Base-by-base conservation (phyloP, 2,888 invertebrate genomes). In the Phalera bucephala region DNA sequence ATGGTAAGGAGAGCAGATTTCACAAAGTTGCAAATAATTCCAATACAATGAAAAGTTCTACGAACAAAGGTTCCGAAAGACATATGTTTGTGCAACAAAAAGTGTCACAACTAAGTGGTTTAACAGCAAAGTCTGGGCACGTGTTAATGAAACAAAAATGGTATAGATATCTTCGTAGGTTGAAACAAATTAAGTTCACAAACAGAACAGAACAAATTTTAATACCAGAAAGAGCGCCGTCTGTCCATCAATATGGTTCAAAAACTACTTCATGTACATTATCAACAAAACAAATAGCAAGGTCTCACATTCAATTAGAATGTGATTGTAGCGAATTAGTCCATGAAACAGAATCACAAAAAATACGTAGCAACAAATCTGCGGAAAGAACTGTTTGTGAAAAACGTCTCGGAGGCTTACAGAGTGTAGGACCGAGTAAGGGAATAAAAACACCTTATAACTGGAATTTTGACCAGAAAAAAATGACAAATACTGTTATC, bases 131-230 rank as follows among this genome's bases (percentile, higher is more conserved):
- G 46, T 52, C 56, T 3, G 57, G 54, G 30, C 47, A 53, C 13
- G 49, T 46, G 2, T 30, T 32, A 13, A 54, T 40, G 6, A 63
- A 53, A 42, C 40, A 55, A 25, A 44, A 39, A 22, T 53, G 70
- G 39, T 56, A 55, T 13, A 64, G 56, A 47, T 77, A 73, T 40
- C 59, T 64, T 32, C 73, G 75, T 45, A 69, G 64, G 6, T 48
- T 72, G 27, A 68, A 71, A 52, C 37, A 72, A 15, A 31, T 36
- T 36, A 57, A 61, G 33, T 20, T 27, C 15, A 36, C 43, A 28
- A 46, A 47, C 20, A 40, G 43, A 32, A 17, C 36, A 17, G 22
- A 17, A 35, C 3, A 20, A 8, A 35, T 22, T 20, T 42, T 34
- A 15, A 8, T 34, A 19, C 40, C 43, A 2, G 54, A 52, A 27